phyloP scores from a whole-genome alignment of 2,113 vertebrate species.

The zebrafish (Danio rerio) region DNA sequence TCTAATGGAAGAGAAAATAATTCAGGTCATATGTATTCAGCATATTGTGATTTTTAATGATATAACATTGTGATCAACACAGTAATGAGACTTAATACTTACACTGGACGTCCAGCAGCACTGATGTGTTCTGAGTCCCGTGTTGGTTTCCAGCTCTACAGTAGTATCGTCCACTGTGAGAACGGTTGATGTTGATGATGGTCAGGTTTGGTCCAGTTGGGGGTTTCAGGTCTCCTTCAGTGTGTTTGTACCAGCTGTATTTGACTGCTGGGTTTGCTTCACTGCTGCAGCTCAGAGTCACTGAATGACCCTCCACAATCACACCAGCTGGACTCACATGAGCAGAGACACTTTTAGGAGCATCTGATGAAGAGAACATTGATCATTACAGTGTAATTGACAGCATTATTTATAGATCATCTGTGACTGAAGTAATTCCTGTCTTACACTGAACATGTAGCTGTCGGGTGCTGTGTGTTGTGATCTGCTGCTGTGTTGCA shows the following conservation, averaged over 20 bases:
- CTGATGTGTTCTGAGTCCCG: not conserved
- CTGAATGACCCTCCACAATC: slow-evolving; percentile 1
- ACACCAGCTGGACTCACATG: not conserved
- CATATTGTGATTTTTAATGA: too few species aligned
- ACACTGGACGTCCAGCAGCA: slow-evolving; percentile 21
- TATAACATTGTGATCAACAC: too few species aligned
- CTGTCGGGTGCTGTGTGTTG: not conserved
- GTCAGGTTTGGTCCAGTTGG: too few species aligned
- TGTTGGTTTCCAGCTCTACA: slow-evolving; percentile 8
- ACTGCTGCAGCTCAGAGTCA: slow-evolving; percentile 37
- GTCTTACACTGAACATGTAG: slow-evolving; percentile 39
- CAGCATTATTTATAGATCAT: too few species aligned
- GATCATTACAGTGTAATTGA: too few species aligned
- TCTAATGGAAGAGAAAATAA: too few species aligned
- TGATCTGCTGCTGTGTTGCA: not conserved
- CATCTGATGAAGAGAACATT: not conserved
- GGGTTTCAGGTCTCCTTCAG: not conserved
- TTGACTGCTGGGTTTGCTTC: too few species aligned
- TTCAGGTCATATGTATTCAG: too few species aligned
- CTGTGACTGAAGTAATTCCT: not conserved
- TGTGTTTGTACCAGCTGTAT: too few species aligned
- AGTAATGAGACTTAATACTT: too few species aligned
- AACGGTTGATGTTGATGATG: too few species aligned
- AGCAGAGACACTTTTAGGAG: not conserved
- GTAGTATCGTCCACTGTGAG: not conserved